A percentile compares a stretch with the other conserved stretches of the same genome.
These are phyloP conservation scores for Macrostomum lignano DNA, from an alignment of 1,140 invertebrate species.

Conservation along the genomic window DNA sequence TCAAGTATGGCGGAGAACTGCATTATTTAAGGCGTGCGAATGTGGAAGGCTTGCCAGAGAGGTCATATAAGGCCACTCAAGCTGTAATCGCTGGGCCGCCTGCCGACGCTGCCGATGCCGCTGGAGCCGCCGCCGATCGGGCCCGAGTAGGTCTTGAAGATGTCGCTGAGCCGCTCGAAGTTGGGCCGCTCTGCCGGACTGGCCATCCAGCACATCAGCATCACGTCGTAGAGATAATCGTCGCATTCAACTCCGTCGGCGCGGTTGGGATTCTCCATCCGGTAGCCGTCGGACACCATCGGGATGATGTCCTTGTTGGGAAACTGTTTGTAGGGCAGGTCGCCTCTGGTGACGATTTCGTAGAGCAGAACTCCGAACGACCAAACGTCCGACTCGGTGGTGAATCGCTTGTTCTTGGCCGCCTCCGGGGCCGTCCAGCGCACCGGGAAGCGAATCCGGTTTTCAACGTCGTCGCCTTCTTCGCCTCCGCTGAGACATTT, in stretches of 20 bases:
- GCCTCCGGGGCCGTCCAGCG: constrained; percentile 97
- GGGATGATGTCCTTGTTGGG: too few species aligned
- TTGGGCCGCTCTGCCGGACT: not conserved
- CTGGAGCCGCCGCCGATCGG: too few species aligned
- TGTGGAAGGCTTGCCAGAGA: too few species aligned
- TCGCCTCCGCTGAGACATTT: constrained; percentile 69
- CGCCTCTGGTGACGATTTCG: not conserved
- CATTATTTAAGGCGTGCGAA: too few species aligned
- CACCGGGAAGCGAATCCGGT: constrained; percentile 83
- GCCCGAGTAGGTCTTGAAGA: too few species aligned
- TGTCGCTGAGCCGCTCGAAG: not conserved
- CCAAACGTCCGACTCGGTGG: not conserved
- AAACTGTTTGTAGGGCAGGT: too few species aligned
- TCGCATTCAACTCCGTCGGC: not conserved
- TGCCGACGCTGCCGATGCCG: too few species aligned
- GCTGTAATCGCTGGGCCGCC: too few species aligned
- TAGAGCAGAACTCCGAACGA: not conserved
- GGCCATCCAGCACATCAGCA: not conserved
- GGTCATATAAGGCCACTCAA: too few species aligned
- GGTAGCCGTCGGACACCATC: too few species aligned
- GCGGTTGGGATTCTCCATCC: not conserved
- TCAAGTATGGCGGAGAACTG: too few species aligned
- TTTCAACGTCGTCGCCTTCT: constrained; percentile 71
- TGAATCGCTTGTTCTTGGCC: too few species aligned
- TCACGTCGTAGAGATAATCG: constrained; percentile 2